phyloP scores from a whole-genome alignment of 2,113 vertebrate genomes.

The Oncorhynchus nerka region DNA sequence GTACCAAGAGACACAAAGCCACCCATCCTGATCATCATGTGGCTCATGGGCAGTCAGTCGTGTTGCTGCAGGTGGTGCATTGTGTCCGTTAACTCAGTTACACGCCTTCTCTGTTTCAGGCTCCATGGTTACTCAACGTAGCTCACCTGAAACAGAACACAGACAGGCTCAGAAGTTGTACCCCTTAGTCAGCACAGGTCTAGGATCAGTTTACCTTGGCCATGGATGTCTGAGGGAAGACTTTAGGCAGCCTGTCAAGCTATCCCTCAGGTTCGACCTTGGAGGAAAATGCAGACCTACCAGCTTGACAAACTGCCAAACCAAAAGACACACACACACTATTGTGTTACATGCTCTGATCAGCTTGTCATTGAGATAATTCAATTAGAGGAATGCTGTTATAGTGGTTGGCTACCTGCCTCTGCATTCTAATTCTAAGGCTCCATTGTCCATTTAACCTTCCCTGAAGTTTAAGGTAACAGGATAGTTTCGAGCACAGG shows the following conservation, averaged over 20 bases:
- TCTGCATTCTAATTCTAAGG: background rate
- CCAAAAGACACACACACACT: background rate
- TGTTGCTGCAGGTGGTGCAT: background rate
- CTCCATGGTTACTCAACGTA: background rate
- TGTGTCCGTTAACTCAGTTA: background rate
- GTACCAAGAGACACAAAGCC: background rate
- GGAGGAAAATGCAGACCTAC: background rate
- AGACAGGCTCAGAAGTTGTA: background rate
- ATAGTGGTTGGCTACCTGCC: background rate
- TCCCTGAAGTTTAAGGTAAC: background rate
- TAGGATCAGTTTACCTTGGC: background rate
- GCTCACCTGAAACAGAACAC: constrained; percentile 26
- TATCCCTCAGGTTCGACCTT: constrained; percentile 2
- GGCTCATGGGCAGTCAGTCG: background rate
- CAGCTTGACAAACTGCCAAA: background rate
- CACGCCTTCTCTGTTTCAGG: constrained; percentile 10
- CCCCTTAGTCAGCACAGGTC: background rate
- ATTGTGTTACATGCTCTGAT: constrained; percentile 14
- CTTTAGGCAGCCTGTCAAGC: constrained; percentile 16
- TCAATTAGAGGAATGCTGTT: constrained; percentile 29
- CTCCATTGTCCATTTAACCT: constrained; percentile 1
- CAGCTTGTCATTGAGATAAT: constrained; percentile 14
- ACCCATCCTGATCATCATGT: background rate
- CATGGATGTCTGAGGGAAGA: background rate
- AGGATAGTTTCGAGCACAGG: background rate